Evolutionary conservation across 2,888 invertebrate genomes (phyloP), one percentile per base, ranked within the genome.

Genomic region (Alloplasta piceator): DNA sequence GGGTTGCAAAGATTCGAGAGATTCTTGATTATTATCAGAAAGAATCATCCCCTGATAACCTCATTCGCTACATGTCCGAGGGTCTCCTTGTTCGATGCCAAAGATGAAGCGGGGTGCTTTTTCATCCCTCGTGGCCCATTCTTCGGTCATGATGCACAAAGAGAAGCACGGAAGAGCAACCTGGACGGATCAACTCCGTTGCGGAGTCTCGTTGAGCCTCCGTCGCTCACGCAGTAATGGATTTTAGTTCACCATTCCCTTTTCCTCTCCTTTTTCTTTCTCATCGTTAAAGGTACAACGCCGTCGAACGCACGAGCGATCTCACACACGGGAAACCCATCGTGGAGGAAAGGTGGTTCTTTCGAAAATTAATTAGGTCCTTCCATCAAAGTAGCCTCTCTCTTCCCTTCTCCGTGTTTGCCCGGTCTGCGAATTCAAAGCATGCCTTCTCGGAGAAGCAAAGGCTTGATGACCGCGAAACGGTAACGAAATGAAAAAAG

Each of bases 281-380:
- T 48, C 58, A 56, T 77, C 39, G 16, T 36, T 26, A 48, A 80
- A 61, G 41, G 55, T 39, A 46, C 60, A 41, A 39, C 12, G 52
- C 10, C 14, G 50, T 67, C 58, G 61, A 63, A 73, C 70, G 26
- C 26, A 26, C 26, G 26, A 26, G 26, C 26, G 39, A 16, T 39
- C 14, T 10, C 73, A 56, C 60, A 68, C 60, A 67, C 60, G 58
- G 14, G 73, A 66, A 55, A 70, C 16, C 43, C n/a, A 52, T 52
- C 10, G 10, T 10, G 48, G 48, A 48, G 4, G 52, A 5, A 48
- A 48, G 60, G 12, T 16, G 46, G 55, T 38, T 61, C 74, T 81
- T 78, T 78, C 77, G 71, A 78, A 78, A 78, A 81, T 81, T 81
- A 78, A 78, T 78, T 81, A 81, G 77, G 73, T 78, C 74, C 81